Base-by-base conservation (phyloP, 2,888 invertebrate species). In the Drosophila birchii region DNA sequence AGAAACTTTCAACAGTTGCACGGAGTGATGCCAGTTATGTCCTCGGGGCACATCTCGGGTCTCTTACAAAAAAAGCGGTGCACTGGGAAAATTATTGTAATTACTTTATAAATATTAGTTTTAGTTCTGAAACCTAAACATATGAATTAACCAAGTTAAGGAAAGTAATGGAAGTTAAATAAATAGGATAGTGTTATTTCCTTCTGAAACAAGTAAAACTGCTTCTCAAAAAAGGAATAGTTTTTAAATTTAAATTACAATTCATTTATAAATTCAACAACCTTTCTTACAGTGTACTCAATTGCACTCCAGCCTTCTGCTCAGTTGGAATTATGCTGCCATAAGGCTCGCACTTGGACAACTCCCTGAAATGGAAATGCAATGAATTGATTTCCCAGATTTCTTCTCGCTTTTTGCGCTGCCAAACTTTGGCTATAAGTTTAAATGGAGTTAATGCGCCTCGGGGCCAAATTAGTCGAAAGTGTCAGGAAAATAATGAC, bases 261-360 rank as follows among this genome's bases (percentile, higher is more conserved):
- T n/a, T 6, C 5, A 47, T 29, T n/a, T 6, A 9, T 47, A 29
- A 29, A 11, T 11, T 29, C 0, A 11, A 0, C 5, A 5, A n/a
- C 2, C n/a, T 16, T 29, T 32, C 12, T 36, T 12, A 16, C 5
- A 38, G 62, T 29, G 59, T n/a, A 51, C 39, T 43, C 26, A 43
- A 57, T 32, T 71, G 73, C 73, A 74, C 55, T 56, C 20, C 39
- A 20, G 58, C 26, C 43, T 39, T 20, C 41, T 43, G 53, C 45
- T 55, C 43, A 14, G 34, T 39, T 54, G 45, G 71, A 76, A 78
- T 74, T 76, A 75, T 78, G 67, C 41, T 69, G 82, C 80, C 82
- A 87, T 79, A 87, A 87, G 82, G 82, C 73, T 53, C 66, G 36
- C 49, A 45, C 38, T 38, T n/a, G 47, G 72, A 45, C 54, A 58